These are phyloP conservation scores for Camelus dromedarius DNA, from an alignment of 2,113 vertebrate species.

Conservation along the genomic window DNA sequence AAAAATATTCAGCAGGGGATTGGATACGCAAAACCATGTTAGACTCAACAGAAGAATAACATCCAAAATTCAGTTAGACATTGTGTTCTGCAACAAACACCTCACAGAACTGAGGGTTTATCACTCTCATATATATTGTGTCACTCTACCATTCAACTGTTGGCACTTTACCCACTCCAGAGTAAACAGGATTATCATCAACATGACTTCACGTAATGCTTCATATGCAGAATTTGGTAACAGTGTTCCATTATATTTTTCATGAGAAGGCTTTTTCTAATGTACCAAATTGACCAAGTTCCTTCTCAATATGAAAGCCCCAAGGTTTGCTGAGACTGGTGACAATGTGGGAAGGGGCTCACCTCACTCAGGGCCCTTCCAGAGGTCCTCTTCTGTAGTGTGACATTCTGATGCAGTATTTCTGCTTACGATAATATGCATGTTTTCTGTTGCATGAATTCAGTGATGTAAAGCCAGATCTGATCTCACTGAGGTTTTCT, in stretches of 20 bases:
- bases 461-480: not conserved
- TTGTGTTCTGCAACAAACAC: slow-evolving; percentile 15
- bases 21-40: not conserved
- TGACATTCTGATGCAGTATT: not conserved
- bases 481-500: not conserved
- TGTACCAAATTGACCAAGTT: not conserved
- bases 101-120: not conserved
- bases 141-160: not conserved
- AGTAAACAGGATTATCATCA: slow-evolving; percentile 25
- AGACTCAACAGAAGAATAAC: not conserved
- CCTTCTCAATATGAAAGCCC: not conserved
- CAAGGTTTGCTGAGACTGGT: not conserved
- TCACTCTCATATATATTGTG: not conserved
- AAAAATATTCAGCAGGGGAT: not conserved
- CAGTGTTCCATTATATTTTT: not conserved
- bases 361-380: not conserved
- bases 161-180: not conserved
- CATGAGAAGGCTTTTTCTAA: not conserved
- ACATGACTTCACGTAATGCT: not conserved
- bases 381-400: not conserved
- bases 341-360: not conserved
- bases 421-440: not conserved
- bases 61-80: not conserved
- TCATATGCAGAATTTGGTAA: not conserved
- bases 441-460: not conserved